Evolutionary conservation across 1,140 invertebrate species (phyloP).

Genomic region (Ceratosolen solmsi): DNA sequence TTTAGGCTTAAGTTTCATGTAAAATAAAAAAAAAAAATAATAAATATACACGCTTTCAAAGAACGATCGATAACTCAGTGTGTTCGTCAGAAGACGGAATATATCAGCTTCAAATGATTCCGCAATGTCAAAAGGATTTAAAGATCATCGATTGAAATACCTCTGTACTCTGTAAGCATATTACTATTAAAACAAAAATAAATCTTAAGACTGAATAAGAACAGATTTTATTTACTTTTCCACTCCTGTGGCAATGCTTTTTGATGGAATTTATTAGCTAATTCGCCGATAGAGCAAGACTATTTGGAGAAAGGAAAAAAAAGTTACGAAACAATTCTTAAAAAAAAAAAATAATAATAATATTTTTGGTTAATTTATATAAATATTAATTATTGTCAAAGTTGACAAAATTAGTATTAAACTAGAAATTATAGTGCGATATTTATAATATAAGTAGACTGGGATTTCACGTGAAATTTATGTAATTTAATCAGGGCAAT

Average conservation of each 20-base stretch:
- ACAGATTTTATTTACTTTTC: slow-evolving; percentile 38
- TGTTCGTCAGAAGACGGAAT: slow-evolving; percentile 33
- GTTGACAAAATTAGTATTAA: too few species aligned
- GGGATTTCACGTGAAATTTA: too few species aligned
- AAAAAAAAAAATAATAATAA: too few species aligned
- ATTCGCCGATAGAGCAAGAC: not conserved
- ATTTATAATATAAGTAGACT: too few species aligned
- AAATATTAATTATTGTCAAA: too few species aligned
- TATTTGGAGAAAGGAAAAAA: not conserved
- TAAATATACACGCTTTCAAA: slow-evolving; percentile 30
- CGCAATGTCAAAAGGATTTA: slow-evolving; percentile 60
- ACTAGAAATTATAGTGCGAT: too few species aligned
- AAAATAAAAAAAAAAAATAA: slow-evolving; percentile 36
- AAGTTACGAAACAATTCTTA: too few species aligned
- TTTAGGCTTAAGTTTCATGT: slow-evolving; percentile 41
- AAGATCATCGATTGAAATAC: slow-evolving; percentile 70
- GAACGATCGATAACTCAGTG: slow-evolving; percentile 44
- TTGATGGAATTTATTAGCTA: not conserved
- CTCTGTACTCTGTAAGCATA: slow-evolving; percentile 70
- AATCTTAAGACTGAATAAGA: slow-evolving; percentile 68
- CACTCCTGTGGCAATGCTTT: slow-evolving; percentile 28
- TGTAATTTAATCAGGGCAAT: too few species aligned
- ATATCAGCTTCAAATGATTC: slow-evolving; percentile 49
- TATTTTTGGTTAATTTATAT: too few species aligned
- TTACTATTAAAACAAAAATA: slow-evolving; percentile 70